phyloP scores from a whole-genome alignment of 2,888 invertebrate species.

The Eurytoma californica region DNA sequence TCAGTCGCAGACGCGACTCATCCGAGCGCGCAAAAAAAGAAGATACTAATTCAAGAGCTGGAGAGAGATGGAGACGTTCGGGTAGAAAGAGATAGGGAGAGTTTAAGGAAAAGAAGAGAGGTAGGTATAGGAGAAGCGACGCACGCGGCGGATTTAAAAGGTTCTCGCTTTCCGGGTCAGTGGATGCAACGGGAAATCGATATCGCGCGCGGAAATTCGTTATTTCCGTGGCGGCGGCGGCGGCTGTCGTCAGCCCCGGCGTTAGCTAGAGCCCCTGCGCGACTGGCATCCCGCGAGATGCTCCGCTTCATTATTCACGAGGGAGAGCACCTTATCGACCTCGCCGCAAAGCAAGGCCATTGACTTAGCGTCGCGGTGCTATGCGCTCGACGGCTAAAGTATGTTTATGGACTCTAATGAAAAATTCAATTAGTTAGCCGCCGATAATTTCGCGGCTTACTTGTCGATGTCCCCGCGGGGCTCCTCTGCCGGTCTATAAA shows the following conservation, averaged over 20 bases:
- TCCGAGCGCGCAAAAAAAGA: no score
- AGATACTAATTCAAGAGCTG: no score
- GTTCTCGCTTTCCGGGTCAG: conserved; percentile 35
- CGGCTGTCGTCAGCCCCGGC: conserved; percentile 6
- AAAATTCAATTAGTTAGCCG: conserved; percentile 41
- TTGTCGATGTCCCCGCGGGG: neutral
- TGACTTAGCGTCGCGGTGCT: conserved; percentile 51
- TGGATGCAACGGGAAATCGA: conserved; percentile 14
- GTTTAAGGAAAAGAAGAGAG: no score
- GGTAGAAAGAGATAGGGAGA: no score
- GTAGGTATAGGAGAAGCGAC: neutral
- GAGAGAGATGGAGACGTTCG: no score
- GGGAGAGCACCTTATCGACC: conserved; percentile 61
- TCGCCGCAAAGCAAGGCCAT: conserved; percentile 51
- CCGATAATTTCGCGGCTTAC: neutral
- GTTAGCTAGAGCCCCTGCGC: conserved; percentile 18
- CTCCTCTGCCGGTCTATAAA: neutral
- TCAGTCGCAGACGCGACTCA: no score
- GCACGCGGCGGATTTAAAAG: neutral
- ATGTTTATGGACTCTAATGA: conserved; percentile 46
- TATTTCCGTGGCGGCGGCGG: neutral
- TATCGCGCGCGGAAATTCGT: conserved; percentile 8
- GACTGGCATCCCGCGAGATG: conserved; percentile 63
- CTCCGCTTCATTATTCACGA: conserved; percentile 64
- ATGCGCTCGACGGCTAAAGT: conserved; percentile 39